phyloP scores from a whole-genome alignment of 2,888 invertebrate genomes.

The Drosophila helvetica region DNA sequence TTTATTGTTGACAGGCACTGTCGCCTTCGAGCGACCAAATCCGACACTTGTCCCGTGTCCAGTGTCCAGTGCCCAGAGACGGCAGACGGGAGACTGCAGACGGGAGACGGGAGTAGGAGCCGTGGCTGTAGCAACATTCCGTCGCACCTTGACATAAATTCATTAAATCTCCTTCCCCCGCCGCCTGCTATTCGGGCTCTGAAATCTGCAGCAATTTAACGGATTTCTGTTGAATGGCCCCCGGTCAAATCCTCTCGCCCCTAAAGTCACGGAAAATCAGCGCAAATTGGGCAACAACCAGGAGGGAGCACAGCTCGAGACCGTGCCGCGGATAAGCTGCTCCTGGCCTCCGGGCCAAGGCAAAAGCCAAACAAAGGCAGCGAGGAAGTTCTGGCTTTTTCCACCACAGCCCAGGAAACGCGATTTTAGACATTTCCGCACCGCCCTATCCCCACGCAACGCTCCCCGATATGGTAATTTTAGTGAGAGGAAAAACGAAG shows the following conservation, averaged over 20 bases:
- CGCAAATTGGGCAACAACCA: constrained; percentile 40
- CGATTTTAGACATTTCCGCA: neutral
- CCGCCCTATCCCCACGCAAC: too few relatives aligned
- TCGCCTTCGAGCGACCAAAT: constrained; percentile 30
- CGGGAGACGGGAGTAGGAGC: too few relatives aligned
- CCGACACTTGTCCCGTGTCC: constrained; percentile 47
- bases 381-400: constrained; percentile 6
- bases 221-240: constrained; percentile 50
- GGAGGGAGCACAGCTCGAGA: constrained; percentile 11
- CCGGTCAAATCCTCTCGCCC: constrained; percentile 14
- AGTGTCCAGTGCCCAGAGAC: neutral
- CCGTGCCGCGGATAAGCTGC: neutral
- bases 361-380: constrained; percentile 36
- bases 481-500: neutral
- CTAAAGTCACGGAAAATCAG: constrained; percentile 1
- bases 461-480: neutral
- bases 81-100: too few relatives aligned
- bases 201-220: constrained; percentile 57
- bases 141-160: constrained; percentile 63
- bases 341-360: constrained; percentile 13
- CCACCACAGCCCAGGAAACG: neutral
- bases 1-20: constrained; percentile 37
- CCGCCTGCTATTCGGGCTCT: constrained; percentile 41
- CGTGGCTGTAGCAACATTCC: constrained; percentile 11
- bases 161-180: constrained; percentile 48